A percentile compares a stretch with the other conserved stretches of the same genome.
phyloP scores from a whole-genome alignment of 2,888 invertebrate genomes.

The Synergus gifuensis region DNA sequence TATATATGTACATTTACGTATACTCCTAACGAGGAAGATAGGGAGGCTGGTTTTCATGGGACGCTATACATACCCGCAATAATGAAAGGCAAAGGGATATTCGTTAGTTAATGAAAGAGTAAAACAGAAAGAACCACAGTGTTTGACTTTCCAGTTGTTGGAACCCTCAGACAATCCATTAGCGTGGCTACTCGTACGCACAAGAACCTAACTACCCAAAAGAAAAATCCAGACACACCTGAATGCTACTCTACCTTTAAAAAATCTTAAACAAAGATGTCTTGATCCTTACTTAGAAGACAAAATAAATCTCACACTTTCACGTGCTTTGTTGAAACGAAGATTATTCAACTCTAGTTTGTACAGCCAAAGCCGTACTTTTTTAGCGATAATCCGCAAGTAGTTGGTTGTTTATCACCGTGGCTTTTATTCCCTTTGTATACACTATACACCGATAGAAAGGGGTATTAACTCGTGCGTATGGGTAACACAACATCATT shows the following conservation, averaged over 20 bases:
- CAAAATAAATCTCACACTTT: neutral
- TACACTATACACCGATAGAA: conserved; percentile 10
- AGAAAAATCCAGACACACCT: conserved; percentile 20
- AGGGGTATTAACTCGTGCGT: conserved; percentile 35
- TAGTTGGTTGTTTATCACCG: conserved; percentile 2
- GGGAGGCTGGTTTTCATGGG: conserved; percentile 36
- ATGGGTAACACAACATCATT: neutral
- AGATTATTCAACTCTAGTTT: conserved; percentile 1
- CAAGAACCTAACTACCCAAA: neutral
- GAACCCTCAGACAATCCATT: conserved; percentile 38
- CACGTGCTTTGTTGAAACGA: neutral
- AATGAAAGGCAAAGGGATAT: conserved; percentile 41
- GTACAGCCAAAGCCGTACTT: neutral
- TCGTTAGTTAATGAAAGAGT: conserved; percentile 28
- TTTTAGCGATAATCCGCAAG: neutral
- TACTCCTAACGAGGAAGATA: conserved; percentile 25
- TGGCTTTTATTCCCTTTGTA: neutral
- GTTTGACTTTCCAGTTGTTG: conserved; percentile 40
- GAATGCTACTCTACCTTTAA: neutral
- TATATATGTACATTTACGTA: conserved; percentile 29
- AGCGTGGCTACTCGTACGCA: conserved; percentile 29
- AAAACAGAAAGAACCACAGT: conserved; percentile 24
- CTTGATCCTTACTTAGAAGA: neutral
- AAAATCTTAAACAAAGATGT: neutral
- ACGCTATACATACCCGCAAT: conserved; percentile 13